Evolutionary conservation across 2,113 vertebrate genomes (phyloP).

Genomic region (Oncorhynchus mykiss): DNA sequence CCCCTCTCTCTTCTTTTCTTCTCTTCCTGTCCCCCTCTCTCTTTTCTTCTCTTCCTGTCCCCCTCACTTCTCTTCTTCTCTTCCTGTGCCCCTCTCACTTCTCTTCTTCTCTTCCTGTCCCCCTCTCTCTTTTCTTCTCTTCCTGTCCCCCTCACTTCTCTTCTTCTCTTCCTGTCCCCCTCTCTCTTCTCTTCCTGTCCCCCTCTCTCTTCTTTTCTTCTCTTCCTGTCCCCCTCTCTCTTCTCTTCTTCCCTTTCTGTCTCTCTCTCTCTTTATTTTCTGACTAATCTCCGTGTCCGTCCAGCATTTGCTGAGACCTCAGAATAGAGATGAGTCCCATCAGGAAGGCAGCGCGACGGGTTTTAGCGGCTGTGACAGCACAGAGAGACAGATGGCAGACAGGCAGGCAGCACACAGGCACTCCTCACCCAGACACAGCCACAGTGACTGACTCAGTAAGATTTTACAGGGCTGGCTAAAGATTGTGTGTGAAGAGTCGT

Average conservation of each 20-base stretch:
- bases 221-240: no score
- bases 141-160: no score
- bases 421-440: slow-evolving; percentile 21
- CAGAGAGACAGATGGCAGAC: slow-evolving; percentile 45
- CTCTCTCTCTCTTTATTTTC: not conserved
- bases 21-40: not conserved
- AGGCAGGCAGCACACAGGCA: slow-evolving; percentile 29
- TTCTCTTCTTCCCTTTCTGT: slow-evolving; percentile 23
- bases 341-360: slow-evolving; percentile 28
- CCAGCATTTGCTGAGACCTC: slow-evolving; percentile 65
- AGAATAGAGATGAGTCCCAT: slow-evolving; percentile 61
- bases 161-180: no score
- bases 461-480: slow-evolving; percentile 48
- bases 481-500: slow-evolving; percentile 62
- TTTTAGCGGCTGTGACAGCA: slow-evolving; percentile 52
- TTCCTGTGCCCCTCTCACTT: slow-evolving; percentile 28
- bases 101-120: not conserved
- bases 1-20: not conserved
- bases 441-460: slow-evolving; percentile 54
- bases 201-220: no score
- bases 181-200: no score
- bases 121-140: no score
- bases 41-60: not conserved
- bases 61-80: not conserved
- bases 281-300: slow-evolving; percentile 59